Conservation (phyloP, 2,113 vertebrate genomes). For the Eubucco bourcierii region DNA sequence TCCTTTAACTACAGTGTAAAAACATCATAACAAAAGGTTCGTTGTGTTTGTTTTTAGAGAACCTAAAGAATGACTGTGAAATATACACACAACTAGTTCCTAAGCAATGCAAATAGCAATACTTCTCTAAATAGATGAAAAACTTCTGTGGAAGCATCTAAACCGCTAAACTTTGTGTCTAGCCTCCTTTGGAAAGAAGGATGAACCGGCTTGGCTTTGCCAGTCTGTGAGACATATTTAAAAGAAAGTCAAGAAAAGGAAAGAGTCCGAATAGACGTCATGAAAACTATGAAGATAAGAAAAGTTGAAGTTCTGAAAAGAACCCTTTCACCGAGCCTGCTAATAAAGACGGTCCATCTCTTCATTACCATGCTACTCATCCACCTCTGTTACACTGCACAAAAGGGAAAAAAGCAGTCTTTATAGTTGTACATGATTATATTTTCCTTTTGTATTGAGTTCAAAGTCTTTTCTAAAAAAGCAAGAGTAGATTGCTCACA, state of each 20-base stretch:
- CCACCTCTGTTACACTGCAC: constrained; percentile 71
- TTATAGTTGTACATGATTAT: constrained; percentile 79
- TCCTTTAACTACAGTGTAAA: constrained; percentile 6
- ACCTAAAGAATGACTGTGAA: neutral
- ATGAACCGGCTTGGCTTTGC: constrained; percentile 65
- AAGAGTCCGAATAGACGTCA: constrained; percentile 63
- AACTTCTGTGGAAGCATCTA: constrained; percentile 43
- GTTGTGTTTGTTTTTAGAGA: constrained; percentile 16
- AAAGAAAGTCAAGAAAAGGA: constrained; percentile 72
- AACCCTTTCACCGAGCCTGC: constrained; percentile 65
- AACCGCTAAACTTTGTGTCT: constrained; percentile 37
- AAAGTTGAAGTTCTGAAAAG: constrained; percentile 76
- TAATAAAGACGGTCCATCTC: constrained; percentile 73
- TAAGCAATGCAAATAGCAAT: neutral
- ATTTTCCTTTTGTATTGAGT: constrained; percentile 77
- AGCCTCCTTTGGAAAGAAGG: constrained; percentile 50
- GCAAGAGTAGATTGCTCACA: constrained; percentile 77
- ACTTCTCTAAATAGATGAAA: neutral
- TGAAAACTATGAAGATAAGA: constrained; percentile 76
- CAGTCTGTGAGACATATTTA: constrained; percentile 56
- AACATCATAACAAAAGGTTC: neutral
- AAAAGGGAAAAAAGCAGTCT: constrained; percentile 73
- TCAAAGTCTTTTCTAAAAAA: constrained; percentile 74
- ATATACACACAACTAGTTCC: neutral
- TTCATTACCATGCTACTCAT: constrained; percentile 77